These are phyloP conservation scores for Mustela lutreola DNA, from an alignment of 2,113 vertebrate species.

Conservation along the genomic window DNA sequence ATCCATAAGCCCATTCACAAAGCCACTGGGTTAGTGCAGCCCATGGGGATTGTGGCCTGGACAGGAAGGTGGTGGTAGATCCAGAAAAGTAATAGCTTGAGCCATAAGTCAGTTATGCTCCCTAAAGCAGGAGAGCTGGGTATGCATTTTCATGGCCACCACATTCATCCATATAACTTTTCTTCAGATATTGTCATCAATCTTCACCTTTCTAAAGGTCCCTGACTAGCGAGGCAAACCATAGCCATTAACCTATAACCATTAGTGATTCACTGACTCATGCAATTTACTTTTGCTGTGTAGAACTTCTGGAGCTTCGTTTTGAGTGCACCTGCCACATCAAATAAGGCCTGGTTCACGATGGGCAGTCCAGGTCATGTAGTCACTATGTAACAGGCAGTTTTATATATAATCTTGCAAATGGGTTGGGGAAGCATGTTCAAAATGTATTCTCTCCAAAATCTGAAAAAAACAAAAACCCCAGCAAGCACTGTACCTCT, in stretches of 20 bases:
- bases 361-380: not conserved
- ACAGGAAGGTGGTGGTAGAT: not conserved
- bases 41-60: not conserved
- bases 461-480: not conserved
- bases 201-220: constrained; percentile 17
- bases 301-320: not conserved
- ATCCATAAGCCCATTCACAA: not conserved
- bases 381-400: not conserved
- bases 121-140: not conserved
- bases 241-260: not conserved
- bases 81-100: not conserved
- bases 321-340: not conserved
- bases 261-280: not conserved
- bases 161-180: not conserved
- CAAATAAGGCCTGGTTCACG: not conserved
- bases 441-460: not conserved
- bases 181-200: not conserved
- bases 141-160: not conserved
- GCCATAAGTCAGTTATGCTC: not conserved
- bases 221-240: not conserved
- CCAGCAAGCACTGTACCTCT: not conserved
- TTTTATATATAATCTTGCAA: not conserved
- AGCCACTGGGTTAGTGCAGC: not conserved
- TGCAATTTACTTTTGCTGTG: not conserved
- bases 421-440: not conserved